These are phyloP conservation scores for Coranthus polyacanthus DNA, from an alignment of 2,797 vertebrate species.

Conservation along the genomic window DNA sequence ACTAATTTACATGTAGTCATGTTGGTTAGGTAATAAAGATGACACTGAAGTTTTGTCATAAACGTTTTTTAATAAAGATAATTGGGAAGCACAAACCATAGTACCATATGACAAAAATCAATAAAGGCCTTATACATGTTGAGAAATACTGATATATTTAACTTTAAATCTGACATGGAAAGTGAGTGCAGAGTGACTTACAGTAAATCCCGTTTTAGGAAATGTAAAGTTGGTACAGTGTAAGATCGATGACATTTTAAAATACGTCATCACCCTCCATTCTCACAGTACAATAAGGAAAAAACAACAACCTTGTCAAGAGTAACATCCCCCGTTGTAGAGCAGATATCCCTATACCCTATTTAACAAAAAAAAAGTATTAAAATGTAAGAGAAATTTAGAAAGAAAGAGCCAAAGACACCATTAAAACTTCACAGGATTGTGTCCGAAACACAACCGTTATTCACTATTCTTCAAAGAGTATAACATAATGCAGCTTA, in stretches of 20 bases:
- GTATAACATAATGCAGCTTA: slow-evolving; percentile 56
- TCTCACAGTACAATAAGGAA: slow-evolving; percentile 76
- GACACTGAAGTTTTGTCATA: slow-evolving; percentile 43
- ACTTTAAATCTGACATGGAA: slow-evolving; percentile 51
- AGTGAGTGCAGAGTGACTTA: slow-evolving; percentile 65
- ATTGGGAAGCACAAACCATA: slow-evolving; percentile 61
- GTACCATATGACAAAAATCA: slow-evolving; percentile 66
- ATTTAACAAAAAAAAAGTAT: slow-evolving; percentile 50
- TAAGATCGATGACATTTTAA: slow-evolving; percentile 69
- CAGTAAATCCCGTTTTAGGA: slow-evolving; percentile 75
- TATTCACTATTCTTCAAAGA: slow-evolving; percentile 63
- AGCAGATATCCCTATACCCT: slow-evolving; percentile 44
- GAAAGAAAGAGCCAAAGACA: slow-evolving; percentile 42
- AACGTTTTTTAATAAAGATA: slow-evolving; percentile 72
- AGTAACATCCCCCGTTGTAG: slow-evolving; percentile 33
- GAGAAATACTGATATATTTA: slow-evolving; percentile 55
- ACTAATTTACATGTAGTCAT: background rate
- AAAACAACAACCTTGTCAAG: slow-evolving; percentile 46
- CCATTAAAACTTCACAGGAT: slow-evolving; percentile 74
- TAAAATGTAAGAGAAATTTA: slow-evolving; percentile 42
- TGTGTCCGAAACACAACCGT: slow-evolving; percentile 63
- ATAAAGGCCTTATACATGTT: slow-evolving; percentile 47
- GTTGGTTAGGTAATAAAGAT: slow-evolving; percentile 5
- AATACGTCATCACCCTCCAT: slow-evolving; percentile 50
- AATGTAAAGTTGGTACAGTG: slow-evolving; percentile 76